phyloP scores from a whole-genome alignment of 2,797 vertebrate species.

The Gila robusta region DNA sequence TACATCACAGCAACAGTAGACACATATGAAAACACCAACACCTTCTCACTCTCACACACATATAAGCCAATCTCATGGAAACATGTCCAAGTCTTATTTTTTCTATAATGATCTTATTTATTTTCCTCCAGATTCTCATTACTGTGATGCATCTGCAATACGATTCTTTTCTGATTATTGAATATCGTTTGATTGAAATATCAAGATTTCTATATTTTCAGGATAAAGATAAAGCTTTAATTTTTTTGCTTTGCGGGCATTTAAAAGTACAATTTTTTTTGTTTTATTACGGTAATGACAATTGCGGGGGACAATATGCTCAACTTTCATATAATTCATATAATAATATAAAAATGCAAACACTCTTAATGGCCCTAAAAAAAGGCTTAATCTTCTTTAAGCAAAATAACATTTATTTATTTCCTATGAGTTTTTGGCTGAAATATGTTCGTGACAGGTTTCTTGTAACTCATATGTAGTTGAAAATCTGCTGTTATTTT shows the following conservation, averaged over 20 bases:
- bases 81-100: neutral
- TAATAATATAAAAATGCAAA: neutral
- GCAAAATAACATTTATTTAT: neutral
- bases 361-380: neutral
- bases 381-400: neutral
- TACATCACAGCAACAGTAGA: slow-evolving; percentile 1
- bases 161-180: neutral
- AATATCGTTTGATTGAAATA: neutral
- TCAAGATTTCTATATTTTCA: neutral
- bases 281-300: neutral
- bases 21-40: neutral
- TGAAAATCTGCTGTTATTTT: neutral
- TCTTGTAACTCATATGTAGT: neutral
- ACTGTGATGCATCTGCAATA: neutral
- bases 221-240: neutral
- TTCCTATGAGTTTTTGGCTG: neutral
- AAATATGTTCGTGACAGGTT: neutral
- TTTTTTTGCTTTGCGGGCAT: neutral
- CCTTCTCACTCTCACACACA: neutral
- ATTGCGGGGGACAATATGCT: neutral
- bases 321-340: no score
- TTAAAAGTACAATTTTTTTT: neutral
- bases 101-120: no score
- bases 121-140: neutral
- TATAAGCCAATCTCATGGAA: neutral